phyloP scores from a whole-genome alignment of 2,888 invertebrate species.

The Homarus gammarus region DNA sequence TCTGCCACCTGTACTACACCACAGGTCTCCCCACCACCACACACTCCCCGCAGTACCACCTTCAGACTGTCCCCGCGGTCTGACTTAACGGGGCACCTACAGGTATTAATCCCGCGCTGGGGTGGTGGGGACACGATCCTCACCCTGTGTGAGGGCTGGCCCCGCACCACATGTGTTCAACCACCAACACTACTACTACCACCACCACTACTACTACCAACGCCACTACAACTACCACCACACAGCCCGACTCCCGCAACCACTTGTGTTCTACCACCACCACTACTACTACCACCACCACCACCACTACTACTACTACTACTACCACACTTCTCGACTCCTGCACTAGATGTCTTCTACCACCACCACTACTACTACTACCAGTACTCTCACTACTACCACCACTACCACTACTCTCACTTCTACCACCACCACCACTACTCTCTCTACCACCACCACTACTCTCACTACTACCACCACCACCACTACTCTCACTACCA shows the following conservation, averaged over 20 bases:
- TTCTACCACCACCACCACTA: no score
- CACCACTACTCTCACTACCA: neutral
- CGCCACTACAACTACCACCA: neutral
- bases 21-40: neutral
- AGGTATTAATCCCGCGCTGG: no score
- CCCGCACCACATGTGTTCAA: neutral
- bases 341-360: neutral
- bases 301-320: neutral
- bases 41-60: neutral
- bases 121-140: neutral
- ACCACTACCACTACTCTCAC: no score
- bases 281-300: neutral
- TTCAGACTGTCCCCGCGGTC: no score
- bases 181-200: neutral
- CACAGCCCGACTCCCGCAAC: neutral
- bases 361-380: neutral
- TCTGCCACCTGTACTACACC: no score
- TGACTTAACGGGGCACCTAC: no score
- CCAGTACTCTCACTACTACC: no score
- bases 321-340: neutral
- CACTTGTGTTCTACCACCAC: neutral
- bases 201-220: neutral
- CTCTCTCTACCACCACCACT: no score
- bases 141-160: no score
- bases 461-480: no score